phyloP scores from a whole-genome alignment of 2,797 vertebrate genomes.

The Liparis tanakae region DNA sequence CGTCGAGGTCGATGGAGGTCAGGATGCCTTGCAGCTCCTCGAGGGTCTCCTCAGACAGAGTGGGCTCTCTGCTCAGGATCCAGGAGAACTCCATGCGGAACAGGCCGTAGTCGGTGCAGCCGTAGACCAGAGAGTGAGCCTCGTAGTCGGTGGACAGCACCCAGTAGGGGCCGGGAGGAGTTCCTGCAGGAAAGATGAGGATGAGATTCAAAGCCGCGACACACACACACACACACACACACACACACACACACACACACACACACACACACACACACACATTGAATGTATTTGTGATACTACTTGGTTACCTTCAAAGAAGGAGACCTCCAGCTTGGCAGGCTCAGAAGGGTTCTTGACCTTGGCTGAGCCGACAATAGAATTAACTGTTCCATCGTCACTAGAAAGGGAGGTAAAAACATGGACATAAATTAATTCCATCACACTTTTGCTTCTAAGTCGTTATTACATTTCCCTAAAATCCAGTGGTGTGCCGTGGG shows the following conservation, averaged over 20 bases:
- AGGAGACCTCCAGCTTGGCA: conserved; percentile 86
- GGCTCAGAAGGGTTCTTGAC: conserved; percentile 79
- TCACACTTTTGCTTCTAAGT: no score
- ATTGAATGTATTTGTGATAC: neutral
- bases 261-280: no score
- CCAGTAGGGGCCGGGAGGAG: conserved; percentile 84
- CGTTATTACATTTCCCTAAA: no score
- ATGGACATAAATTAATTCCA: neutral
- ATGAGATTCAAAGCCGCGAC: conserved; percentile 3
- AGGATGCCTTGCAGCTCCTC: conserved; percentile 52
- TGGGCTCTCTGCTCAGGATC: conserved; percentile 76
- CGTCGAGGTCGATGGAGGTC: conserved; percentile 29
- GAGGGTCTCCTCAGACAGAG: conserved; percentile 57
- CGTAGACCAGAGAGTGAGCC: conserved; percentile 86
- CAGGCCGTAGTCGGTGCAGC: conserved; percentile 77
- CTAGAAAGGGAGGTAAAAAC: conserved; percentile 36
- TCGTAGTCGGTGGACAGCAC: conserved; percentile 86
- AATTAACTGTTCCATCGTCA: conserved; percentile 51
- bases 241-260: no score
- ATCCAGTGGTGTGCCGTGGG: no score
- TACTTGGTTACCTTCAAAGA: conserved; percentile 70
- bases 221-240: no score
- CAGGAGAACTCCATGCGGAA: conserved; percentile 79
- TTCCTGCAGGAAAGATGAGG: conserved; percentile 57
- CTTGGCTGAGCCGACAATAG: conserved; percentile 77